Conservation (phyloP, 2,888 invertebrate species). For the Ornithoptera priamus region DNA sequence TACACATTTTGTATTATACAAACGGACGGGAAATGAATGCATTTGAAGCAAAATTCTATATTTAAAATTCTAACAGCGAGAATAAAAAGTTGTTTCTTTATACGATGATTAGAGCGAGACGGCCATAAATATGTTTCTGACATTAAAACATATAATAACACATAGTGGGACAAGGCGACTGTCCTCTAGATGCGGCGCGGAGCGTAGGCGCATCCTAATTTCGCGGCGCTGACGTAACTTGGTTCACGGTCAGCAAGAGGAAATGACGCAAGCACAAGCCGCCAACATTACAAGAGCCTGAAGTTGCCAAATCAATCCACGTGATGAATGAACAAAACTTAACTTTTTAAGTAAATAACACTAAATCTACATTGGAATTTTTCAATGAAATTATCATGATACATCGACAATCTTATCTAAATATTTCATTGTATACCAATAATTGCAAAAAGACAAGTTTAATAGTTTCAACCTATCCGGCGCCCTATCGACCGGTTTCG, state of each 20-base stretch:
- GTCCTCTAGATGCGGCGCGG: slow-evolving; percentile 46
- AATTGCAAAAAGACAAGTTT: slow-evolving; percentile 31
- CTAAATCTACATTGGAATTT: not conserved
- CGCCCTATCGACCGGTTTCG: slow-evolving; percentile 41
- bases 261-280: slow-evolving; percentile 73
- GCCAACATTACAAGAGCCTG: slow-evolving; percentile 59
- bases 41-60: not conserved
- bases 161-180: slow-evolving; percentile 43
- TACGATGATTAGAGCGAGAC: slow-evolving; percentile 7
- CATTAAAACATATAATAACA: slow-evolving; percentile 10
- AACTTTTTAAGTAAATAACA: not conserved
- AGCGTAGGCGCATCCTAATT: slow-evolving; percentile 66
- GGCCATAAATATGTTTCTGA: not conserved
- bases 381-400: not conserved
- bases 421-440: slow-evolving; percentile 17
- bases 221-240: slow-evolving; percentile 69
- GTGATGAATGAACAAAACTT: slow-evolving; percentile 38
- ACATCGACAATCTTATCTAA: slow-evolving; percentile 11
- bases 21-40: not conserved
- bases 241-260: slow-evolving; percentile 76
- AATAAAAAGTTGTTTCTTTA: not conserved
- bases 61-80: not conserved
- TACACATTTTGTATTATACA: not conserved
- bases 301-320: slow-evolving; percentile 61
- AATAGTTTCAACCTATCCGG: slow-evolving; percentile 31